These are phyloP conservation scores for Melieria crassipennis DNA, from an alignment of 2,888 invertebrate species.

Conservation along the genomic window DNA sequence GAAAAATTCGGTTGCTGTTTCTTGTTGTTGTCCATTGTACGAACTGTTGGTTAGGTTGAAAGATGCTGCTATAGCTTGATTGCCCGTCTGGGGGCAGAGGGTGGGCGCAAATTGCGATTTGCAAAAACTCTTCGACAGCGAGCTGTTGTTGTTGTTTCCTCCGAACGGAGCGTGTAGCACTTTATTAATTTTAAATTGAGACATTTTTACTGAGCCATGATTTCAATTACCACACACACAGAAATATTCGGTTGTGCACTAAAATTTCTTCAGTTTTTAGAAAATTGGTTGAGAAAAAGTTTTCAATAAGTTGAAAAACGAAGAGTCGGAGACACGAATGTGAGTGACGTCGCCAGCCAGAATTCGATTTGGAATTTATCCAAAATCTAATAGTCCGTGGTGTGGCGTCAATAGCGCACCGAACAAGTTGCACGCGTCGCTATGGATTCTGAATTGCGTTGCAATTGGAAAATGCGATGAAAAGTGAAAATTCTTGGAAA, in stretches of 20 bases:
- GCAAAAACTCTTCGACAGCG: slow-evolving; percentile 42
- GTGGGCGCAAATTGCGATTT: slow-evolving; percentile 39
- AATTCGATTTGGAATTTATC: slow-evolving; percentile 2
- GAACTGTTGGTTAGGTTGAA: slow-evolving; percentile 64
- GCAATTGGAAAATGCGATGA: background rate
- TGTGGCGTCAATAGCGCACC: background rate
- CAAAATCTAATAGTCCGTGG: background rate
- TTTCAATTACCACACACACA: slow-evolving; percentile 54
- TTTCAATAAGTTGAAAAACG: slow-evolving; percentile 27
- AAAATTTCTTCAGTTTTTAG: slow-evolving; percentile 32
- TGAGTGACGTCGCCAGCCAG: slow-evolving; percentile 23
- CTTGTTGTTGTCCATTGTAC: slow-evolving; percentile 69
- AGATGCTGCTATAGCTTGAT: slow-evolving; percentile 27
- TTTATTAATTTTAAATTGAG: slow-evolving; percentile 59
- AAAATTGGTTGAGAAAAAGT: slow-evolving; percentile 35
- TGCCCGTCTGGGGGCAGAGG: slow-evolving; percentile 32
- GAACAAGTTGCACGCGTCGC: background rate
- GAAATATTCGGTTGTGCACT: slow-evolving; percentile 58
- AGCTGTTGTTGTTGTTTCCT: slow-evolving; percentile 54
- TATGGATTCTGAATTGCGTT: background rate
- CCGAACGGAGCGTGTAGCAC: slow-evolving; percentile 64
- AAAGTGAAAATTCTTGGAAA: slow-evolving; percentile 8
- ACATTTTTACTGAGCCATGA: slow-evolving; percentile 67
- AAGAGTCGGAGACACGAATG: slow-evolving; percentile 19
- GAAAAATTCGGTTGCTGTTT: slow-evolving; percentile 75